A percentile compares a stretch with the other conserved stretches of the same genome.
These are phyloP conservation scores for Saguinus imperator DNA, from an alignment of 2,113 vertebrate species.

Conservation along the genomic window DNA sequence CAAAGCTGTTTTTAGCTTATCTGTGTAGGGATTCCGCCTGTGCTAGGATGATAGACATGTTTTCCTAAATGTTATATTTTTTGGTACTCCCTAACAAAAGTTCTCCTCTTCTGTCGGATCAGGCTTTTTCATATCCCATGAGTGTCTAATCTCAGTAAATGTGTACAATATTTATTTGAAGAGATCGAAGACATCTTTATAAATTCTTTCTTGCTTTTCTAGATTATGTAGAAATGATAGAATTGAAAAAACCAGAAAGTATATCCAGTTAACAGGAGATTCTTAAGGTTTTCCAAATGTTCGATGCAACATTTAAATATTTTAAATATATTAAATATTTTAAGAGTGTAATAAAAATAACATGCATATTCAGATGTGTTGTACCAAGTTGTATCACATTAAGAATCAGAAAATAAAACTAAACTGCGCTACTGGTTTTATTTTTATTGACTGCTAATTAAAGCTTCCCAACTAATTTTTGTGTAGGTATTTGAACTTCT, in stretches of 20 bases:
- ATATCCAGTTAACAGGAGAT: neutral
- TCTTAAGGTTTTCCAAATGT: slow-evolving; percentile 9
- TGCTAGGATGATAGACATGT: neutral
- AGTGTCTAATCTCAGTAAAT: slow-evolving; percentile 22
- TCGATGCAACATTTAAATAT: neutral
- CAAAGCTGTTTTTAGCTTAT: slow-evolving; percentile 19
- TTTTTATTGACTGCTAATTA: slow-evolving; percentile 21
- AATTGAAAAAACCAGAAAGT: neutral
- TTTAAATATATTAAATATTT: slow-evolving; percentile 34
- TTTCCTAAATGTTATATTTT: neutral
- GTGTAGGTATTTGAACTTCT: neutral
- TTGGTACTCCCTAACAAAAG: neutral
- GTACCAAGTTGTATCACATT: neutral
- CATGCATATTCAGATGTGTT: neutral
- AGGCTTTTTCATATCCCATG: neutral
- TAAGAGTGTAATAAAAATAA: slow-evolving; percentile 33
- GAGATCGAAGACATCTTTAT: neutral
- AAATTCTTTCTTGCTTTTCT: slow-evolving; percentile 28
- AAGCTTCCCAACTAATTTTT: neutral
- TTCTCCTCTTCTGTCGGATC: neutral
- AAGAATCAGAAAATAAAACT: slow-evolving; percentile 28
- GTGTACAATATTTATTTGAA: neutral
- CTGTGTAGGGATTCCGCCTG: neutral
- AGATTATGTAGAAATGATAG: slow-evolving; percentile 26
- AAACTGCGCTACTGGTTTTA: neutral